Evolutionary conservation across 2,888 invertebrate genomes (phyloP), one percentile per base, ranked within the genome.

Genomic region (Entomobrya proxima): DNA sequence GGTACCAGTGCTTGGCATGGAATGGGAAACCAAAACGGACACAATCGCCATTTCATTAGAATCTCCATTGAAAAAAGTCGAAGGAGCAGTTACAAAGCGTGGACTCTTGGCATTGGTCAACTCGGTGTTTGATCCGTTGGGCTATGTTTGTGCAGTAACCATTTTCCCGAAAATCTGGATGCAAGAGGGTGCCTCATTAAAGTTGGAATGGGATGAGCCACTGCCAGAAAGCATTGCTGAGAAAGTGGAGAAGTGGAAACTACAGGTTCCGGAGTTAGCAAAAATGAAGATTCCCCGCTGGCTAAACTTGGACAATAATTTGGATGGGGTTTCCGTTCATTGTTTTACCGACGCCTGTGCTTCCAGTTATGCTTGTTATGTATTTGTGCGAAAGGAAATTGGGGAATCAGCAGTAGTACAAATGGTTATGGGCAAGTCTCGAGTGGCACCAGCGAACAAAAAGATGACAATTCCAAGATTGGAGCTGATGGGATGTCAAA

Each of bases 211-310:
- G 87, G 86, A 88, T 40, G 81, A 86, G 0, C 81, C 69, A 21
- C 47, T 89, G 13, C 32, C 75, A 61, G 61, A 55, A 0, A 76
- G 32, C 2, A 52, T 74, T 1, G 27, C 24, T 7, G 0, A 27
- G n/a, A 72, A 24, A 58, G 90, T 21, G 37, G 61, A 27, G n/a
- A 87, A 30, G 84, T 91, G 11, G 78, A 88, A 64, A 88, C 90
- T 21, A 86, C 90, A 9, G 80, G 90, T 82, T 86, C 87, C 85
- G 75, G 86, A 75, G 7, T 5, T 15, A n/a, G 9, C 1, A 27
- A 21, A 47, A 55, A n/a, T 21, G 2, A n/a, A 64, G 37, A 21
- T 64, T 4, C 64, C 64, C 1, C 6, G 64, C 6, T 64, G 64
- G 64, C 4, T 61, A 11, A 13, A 15, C 13, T 1, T 30, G 1